Conservation (phyloP, 2,797 vertebrate species). For the Muscicapa striata region DNA sequence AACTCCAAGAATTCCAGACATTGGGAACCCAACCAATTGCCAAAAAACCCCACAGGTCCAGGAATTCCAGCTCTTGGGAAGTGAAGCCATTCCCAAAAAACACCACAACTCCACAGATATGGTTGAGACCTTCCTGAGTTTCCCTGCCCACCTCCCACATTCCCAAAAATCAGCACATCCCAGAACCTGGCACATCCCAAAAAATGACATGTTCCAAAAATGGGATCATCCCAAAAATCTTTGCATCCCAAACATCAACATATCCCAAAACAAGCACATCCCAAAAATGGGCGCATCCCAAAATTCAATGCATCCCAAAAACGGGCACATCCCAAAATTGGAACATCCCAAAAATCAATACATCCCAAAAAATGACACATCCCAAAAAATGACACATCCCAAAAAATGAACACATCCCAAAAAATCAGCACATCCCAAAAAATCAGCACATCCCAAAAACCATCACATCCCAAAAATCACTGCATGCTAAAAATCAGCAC, state of each 20-base stretch:
- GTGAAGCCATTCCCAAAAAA: background rate
- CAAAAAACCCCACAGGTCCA: background rate
- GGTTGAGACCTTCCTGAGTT: background rate
- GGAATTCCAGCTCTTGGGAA: background rate
- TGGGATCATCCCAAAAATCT: background rate
- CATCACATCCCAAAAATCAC: too few species aligned
- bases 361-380: background rate
- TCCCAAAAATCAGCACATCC: background rate
- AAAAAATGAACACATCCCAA: too few species aligned
- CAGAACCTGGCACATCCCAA: too few species aligned
- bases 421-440: background rate
- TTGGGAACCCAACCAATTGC: background rate
- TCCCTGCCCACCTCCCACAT: background rate
- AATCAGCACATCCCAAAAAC: too few species aligned
- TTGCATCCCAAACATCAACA: too few species aligned
- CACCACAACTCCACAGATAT: background rate
- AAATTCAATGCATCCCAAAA: background rate
- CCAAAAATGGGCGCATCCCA: background rate
- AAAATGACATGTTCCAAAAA: too few species aligned
- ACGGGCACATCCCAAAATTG: background rate
- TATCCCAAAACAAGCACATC: background rate
- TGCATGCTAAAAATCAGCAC: too few species aligned
- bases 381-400: too few species aligned
- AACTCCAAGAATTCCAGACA: too few species aligned
- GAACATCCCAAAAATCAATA: background rate